Percentiles rank a stretch among this genome's conserved stretches.
Conservation (phyloP, 2,888 invertebrate genomes). For the Cyrtodaria siliqua region DNA sequence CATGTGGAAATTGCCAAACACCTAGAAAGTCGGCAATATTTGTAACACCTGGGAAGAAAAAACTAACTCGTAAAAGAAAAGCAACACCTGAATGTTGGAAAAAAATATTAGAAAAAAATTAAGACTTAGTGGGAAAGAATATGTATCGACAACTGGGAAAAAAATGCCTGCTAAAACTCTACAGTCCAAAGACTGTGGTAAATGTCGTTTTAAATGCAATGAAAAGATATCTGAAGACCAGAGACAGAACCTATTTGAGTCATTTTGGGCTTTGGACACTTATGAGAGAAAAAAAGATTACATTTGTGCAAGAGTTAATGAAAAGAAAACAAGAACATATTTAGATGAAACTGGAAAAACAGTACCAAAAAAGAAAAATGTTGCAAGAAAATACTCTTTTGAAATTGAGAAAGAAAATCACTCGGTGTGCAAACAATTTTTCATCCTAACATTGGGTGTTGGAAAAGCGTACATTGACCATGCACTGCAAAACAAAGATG, state of each 20-base stretch:
- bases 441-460: neutral
- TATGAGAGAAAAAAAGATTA: slow-evolving; percentile 50
- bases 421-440: slow-evolving; percentile 21
- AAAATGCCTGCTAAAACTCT: slow-evolving; percentile 9
- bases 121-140: slow-evolving; percentile 34
- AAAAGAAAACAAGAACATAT: slow-evolving; percentile 28
- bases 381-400: slow-evolving; percentile 17
- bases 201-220: slow-evolving; percentile 36
- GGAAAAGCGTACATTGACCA: slow-evolving; percentile 12
- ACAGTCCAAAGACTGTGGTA: slow-evolving; percentile 11
- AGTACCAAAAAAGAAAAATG: slow-evolving; percentile 17
- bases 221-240: slow-evolving; percentile 24
- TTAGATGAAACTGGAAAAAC: slow-evolving; percentile 6
- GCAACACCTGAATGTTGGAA: slow-evolving; percentile 39
- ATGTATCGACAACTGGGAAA: slow-evolving; percentile 31
- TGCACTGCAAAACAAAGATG: slow-evolving; percentile 4
- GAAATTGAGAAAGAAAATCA: slow-evolving; percentile 12
- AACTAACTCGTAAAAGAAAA: slow-evolving; percentile 27
- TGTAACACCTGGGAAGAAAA: slow-evolving; percentile 25
- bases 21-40: slow-evolving; percentile 23
- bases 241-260: slow-evolving; percentile 24
- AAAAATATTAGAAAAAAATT: slow-evolving; percentile 47
- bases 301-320: slow-evolving; percentile 25
- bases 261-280: slow-evolving; percentile 25
- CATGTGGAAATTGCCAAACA: too few species aligned